Evolutionary conservation across 2,797 vertebrate species (phyloP).

Genomic region (Betta splendens): DNA sequence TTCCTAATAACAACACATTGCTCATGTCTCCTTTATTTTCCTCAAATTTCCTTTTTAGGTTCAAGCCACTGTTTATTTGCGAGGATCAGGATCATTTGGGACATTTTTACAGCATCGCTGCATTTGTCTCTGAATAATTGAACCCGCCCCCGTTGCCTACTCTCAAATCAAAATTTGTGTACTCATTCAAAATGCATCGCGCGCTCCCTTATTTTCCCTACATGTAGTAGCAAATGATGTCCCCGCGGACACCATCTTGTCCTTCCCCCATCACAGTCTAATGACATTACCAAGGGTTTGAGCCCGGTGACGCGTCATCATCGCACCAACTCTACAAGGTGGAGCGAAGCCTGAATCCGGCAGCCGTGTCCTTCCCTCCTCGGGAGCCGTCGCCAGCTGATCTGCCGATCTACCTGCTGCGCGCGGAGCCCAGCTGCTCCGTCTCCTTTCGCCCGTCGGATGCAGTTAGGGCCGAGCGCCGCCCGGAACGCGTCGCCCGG

Average conservation of each 20-base stretch:
- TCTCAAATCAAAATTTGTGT: conserved; percentile 25
- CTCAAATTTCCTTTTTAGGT: conserved; percentile 7
- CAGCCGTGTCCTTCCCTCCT: conserved; percentile 63
- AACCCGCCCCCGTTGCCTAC: conserved; percentile 17
- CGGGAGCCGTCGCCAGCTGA: conserved; percentile 55
- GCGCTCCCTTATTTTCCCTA: conserved; percentile 7
- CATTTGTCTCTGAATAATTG: conserved; percentile 36
- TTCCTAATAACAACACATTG: neutral
- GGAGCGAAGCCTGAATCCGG: conserved; percentile 27
- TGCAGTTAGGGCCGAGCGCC: conserved; percentile 57
- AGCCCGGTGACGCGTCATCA: conserved; percentile 17
- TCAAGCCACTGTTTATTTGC: conserved; percentile 8
- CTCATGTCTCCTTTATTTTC: neutral
- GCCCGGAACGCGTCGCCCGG: conserved; percentile 41
- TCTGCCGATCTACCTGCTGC: conserved; percentile 61
- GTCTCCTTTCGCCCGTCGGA: conserved; percentile 68
- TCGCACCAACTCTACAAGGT: conserved; percentile 25
- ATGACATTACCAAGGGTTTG: neutral
- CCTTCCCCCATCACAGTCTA: no score
- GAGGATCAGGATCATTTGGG: conserved; percentile 9
- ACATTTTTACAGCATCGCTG: conserved; percentile 16
- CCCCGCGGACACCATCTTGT: no score
- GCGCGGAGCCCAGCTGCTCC: conserved; percentile 54
- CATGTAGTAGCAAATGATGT: conserved; percentile 28
- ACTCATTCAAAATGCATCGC: conserved; percentile 34